A percentile compares a stretch with the other conserved stretches of the same genome.
Evolutionary conservation across 2,888 invertebrate species (phyloP).

Genomic region (Cephus sareptanus): DNA sequence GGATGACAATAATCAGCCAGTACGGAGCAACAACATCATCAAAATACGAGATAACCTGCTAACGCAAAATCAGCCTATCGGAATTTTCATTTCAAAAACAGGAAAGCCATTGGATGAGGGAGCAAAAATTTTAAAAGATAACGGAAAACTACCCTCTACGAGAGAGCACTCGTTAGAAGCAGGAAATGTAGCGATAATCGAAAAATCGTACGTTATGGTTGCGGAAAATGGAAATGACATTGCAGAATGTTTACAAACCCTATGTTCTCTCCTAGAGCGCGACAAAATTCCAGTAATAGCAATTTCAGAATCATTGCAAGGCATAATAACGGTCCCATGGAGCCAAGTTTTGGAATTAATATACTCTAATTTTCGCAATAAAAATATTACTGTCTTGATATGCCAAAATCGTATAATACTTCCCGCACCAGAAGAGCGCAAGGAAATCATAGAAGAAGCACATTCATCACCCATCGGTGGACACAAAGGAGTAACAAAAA

Average conservation of each 20-base stretch:
- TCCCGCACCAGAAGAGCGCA: background rate
- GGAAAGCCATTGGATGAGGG: conserved; percentile 4
- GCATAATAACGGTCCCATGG: conserved; percentile 10
- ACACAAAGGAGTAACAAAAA: conserved; percentile 30
- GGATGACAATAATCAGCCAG: too few species aligned
- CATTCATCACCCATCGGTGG: conserved; percentile 21
- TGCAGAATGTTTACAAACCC: background rate
- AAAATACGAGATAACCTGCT: background rate
- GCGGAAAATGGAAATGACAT: background rate
- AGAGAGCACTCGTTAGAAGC: background rate
- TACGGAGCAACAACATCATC: background rate
- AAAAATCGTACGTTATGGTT: background rate
- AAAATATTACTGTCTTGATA: background rate
- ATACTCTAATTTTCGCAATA: too few species aligned
- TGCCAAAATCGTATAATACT: background rate
- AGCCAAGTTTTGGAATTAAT: too few species aligned
- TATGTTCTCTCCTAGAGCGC: background rate
- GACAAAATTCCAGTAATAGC: background rate
- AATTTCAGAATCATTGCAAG: background rate
- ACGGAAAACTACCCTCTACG: background rate
- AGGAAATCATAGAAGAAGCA: conserved; percentile 9
- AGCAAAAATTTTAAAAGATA: background rate
- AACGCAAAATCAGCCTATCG: background rate
- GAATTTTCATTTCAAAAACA: background rate
- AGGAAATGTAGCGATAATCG: background rate